Base-by-base conservation (phyloP, 1,140 invertebrate species). In the Geopemphigus sp. region DNA sequence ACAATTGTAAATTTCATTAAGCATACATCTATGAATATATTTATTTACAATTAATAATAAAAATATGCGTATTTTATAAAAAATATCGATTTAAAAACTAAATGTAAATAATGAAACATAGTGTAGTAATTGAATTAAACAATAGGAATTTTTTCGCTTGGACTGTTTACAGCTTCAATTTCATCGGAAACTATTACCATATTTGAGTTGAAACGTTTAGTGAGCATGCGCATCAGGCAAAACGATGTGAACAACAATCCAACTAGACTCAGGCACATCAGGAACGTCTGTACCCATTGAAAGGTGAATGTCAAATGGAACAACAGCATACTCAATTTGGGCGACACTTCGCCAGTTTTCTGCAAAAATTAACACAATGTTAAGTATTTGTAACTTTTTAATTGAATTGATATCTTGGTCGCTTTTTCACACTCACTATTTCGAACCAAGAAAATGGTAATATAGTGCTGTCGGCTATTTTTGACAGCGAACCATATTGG, bases 401-500 rank as follows among this genome's bases (percentile, higher is more conserved):
- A 39, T 39, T 39, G 8, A 39, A n/a, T n/a, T n/a, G 32, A 39
- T 39, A 39, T 39, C n/a, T 22, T n/a, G 5, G 54, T 14, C 26
- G 29, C 6, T 10, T 10, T 39, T 19, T n/a, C n/a, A 10, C 15
- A 82, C 82, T 82, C 64, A 84, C 83, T 24, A 83, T 82, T 82
- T 84, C 82, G 4, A 84, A 78, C 83, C 83, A 84, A 50, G 82
- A 80, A 12, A 84, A 54, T 53, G 83, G 83, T 24, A 84, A 70
- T 26, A 84, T 83, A 11, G 81, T 82, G 56, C 82, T 82, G 56
- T 83, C 82, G 22, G 82, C 73, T 19, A 84, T 54, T 47, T 80
- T 63, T 8, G 24, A 26, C 2, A 80, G 29, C 2, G 26, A 5
- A 14, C 70, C 80, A 53, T 61, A 59, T 47, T 24, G 39, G 39